Evolutionary conservation across 2,888 invertebrate species (phyloP).

Genomic region (Eugnorisma glareosa): DNA sequence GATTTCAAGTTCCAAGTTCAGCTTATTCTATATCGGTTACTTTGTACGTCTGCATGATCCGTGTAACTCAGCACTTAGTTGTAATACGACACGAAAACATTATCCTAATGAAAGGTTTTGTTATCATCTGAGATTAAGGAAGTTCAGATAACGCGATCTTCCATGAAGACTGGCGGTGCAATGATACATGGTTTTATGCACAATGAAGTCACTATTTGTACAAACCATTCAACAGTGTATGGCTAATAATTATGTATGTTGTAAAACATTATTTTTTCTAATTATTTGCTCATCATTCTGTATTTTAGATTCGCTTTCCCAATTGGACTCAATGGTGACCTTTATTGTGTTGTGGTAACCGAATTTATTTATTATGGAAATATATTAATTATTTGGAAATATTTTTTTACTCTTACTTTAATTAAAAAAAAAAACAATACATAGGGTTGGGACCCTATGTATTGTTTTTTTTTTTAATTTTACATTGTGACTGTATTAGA

Average conservation of each 20-base stretch:
- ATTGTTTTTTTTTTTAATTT: conserved; percentile 69
- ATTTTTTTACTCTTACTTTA: conserved; percentile 68
- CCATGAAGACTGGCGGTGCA: conserved; percentile 85
- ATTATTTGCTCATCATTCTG: conserved; percentile 71
- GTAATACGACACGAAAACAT: conserved; percentile 60
- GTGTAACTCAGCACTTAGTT: conserved; percentile 56
- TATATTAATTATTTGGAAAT: conserved; percentile 69
- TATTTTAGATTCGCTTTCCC: conserved; percentile 61
- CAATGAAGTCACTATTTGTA: conserved; percentile 89
- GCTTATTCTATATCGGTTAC: not conserved
- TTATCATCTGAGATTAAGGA: conserved; percentile 81
- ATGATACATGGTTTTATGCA: conserved; percentile 79
- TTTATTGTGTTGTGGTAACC: conserved; percentile 83
- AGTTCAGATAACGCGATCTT: conserved; percentile 82
- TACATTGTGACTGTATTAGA: conserved; percentile 78
- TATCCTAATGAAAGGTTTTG: conserved; percentile 62
- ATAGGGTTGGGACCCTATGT: conserved; percentile 68
- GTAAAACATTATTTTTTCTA: conserved; percentile 62
- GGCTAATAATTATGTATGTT: conserved; percentile 71
- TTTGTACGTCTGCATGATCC: not conserved
- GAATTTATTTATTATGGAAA: conserved; percentile 81
- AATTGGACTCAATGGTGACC: conserved; percentile 85
- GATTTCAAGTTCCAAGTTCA: not conserved
- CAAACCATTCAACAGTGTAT: conserved; percentile 81
- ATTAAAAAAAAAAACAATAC: too few relatives aligned